phyloP scores from a whole-genome alignment of 2,888 invertebrate genomes.

The Ditylenchus weischeri region DNA sequence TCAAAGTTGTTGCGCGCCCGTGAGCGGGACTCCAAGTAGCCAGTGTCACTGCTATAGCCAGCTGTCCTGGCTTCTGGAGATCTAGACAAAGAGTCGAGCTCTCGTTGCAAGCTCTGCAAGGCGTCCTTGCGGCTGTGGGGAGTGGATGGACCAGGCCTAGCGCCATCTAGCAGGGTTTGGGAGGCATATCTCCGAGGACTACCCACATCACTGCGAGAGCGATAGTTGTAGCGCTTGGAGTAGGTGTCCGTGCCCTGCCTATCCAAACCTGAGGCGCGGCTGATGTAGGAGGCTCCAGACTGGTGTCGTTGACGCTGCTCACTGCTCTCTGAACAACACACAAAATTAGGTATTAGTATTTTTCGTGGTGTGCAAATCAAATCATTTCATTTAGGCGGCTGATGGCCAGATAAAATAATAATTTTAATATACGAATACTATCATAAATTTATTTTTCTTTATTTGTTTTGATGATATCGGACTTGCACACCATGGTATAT shows the following conservation, averaged over 20 bases:
- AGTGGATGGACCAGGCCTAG: constrained; percentile 57
- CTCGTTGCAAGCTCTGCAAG: constrained; percentile 56
- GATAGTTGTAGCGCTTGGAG: constrained; percentile 57
- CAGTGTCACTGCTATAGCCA: constrained; percentile 46
- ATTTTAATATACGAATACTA: no score
- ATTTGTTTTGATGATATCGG: no score
- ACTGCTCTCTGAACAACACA: constrained; percentile 15
- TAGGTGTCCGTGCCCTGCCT: constrained; percentile 42
- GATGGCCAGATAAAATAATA: no score
- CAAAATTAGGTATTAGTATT: background rate
- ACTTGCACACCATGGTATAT: background rate
- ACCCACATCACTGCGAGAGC: constrained; percentile 55
- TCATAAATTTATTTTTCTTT: no score
- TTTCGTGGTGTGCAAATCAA: no score
- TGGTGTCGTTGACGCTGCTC: constrained; percentile 46
- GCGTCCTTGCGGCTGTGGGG: constrained; percentile 56
- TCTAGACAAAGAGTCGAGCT: constrained; percentile 55
- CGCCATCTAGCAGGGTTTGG: constrained; percentile 57
- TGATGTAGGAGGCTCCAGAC: constrained; percentile 51
- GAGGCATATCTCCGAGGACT: constrained; percentile 55
- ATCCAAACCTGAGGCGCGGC: constrained; percentile 41
- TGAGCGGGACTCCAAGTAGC: constrained; percentile 52
- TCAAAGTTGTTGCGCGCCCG: constrained; percentile 44
- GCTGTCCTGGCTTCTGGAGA: constrained; percentile 44
- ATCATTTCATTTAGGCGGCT: no score